These are phyloP conservation scores for Acronicta psi DNA, from an alignment of 2,888 invertebrate genomes.

Conservation along the genomic window DNA sequence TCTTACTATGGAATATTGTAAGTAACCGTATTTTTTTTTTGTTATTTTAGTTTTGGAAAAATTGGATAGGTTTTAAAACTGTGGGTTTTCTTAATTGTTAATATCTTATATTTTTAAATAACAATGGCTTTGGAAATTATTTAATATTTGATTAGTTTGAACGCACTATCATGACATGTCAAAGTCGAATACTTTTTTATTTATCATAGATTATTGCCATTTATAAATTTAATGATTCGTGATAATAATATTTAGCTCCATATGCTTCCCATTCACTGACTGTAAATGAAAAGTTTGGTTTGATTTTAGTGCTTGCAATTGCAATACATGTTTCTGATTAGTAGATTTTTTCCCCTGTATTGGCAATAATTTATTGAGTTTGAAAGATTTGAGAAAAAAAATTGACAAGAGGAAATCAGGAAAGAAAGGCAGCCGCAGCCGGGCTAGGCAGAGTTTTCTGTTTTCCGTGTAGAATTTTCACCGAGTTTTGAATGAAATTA, in stretches of 20 bases:
- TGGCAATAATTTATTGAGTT: constrained; percentile 28
- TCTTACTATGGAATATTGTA: no score
- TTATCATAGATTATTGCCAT: constrained; percentile 18
- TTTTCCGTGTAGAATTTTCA: constrained; percentile 28
- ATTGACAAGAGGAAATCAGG: no score
- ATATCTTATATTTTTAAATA: neutral
- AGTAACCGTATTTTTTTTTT: no score
- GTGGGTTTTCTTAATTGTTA: no score
- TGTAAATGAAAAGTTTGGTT: no score
- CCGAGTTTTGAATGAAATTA: constrained; percentile 40
- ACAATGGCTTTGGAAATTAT: no score
- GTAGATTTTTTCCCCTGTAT: neutral
- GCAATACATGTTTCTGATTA: neutral
- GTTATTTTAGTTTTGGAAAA: no score
- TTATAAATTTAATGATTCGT: neutral
- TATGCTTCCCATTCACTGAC: constrained; percentile 27
- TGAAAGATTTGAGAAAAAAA: constrained; percentile 39
- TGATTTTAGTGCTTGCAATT: no score
- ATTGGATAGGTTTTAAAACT: no score
- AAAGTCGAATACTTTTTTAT: constrained; percentile 21
- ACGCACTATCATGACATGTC: constrained; percentile 44
- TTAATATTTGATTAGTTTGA: constrained; percentile 2
- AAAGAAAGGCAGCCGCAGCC: no score
- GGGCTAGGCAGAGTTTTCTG: constrained; percentile 26
- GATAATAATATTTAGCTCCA: no score